Evolutionary conservation across 2,888 invertebrate genomes (phyloP), one percentile per base, ranked within the genome.

Genomic region (Trachelus troglodyta): DNA sequence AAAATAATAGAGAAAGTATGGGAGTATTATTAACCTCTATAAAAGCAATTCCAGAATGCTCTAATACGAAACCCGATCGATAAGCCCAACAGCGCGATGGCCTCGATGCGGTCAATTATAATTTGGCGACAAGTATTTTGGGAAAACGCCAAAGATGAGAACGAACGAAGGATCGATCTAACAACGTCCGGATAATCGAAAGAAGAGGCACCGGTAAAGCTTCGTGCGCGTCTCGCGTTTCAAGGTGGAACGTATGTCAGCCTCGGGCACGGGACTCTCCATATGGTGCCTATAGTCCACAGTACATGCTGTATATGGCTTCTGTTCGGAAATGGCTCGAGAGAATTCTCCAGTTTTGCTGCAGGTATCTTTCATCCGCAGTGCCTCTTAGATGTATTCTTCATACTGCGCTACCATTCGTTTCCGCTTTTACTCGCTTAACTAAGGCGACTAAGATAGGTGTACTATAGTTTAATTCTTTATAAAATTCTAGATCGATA

Each of bases 291-390:
- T 23, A 23, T 9, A 56, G 56, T 56, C 23, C 56, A 56, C 23
- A 1, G 56, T 81, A 81, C 81, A 79, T 82, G 86, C 84, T 77
- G 37, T 82, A 85, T 85, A 90, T 77, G 90, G 90, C 89, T 90
- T 90, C 90, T 87, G 88, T 86, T 88, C 87, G 85, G 85, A 88
- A 89, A 89, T 83, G 84, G 84, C 85, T 80, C 84, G 79, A 82
- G 69, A 80, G 79, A 77, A 75, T 81, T 79, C 82, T 79, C 79
- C 9, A 23, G 9, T 56, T 56, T 56, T 56, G 9, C 6, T 23
- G 56, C 23, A 56, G 56, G 23, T 56, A 56, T 56, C 23, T 23
- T 56, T 9, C 23, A 9, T 56, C 56, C 23, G 56, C 23, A 23
- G 23, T 23, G 56, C 9, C 56, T 9, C 56, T 23, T 6, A 9